Evolutionary conservation across 2,797 vertebrate genomes (phyloP).

Genomic region (Rachycentron canadum): DNA sequence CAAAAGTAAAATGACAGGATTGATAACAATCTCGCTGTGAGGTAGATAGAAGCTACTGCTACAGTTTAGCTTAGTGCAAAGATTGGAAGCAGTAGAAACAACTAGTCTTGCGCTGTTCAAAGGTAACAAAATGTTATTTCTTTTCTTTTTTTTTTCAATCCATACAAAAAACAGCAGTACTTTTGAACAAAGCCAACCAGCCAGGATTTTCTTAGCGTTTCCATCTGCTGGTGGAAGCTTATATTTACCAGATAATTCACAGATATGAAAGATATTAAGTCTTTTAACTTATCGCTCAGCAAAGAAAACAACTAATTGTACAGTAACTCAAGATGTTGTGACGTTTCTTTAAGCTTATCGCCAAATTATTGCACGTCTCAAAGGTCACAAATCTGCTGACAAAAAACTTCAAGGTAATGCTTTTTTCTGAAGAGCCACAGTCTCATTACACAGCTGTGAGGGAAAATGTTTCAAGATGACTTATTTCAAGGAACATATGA

Average conservation of each 20-base stretch:
- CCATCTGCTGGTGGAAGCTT: background rate
- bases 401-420: constrained; percentile 6
- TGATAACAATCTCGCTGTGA: no score
- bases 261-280: background rate
- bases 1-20: no score
- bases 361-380: background rate
- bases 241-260: background rate
- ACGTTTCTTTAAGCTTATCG: background rate
- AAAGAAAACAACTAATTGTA: background rate
- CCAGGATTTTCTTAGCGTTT: background rate
- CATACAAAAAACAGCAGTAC: no score
- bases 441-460: constrained; percentile 8
- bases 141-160: background rate
- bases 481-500: constrained; percentile 9
- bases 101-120: no score
- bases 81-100: no score
- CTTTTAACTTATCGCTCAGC: background rate
- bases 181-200: background rate
- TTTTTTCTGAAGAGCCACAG: background rate
- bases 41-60: no score
- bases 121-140: background rate
- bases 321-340: background rate
- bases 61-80: background rate
- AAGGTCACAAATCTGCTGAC: constrained; percentile 13
- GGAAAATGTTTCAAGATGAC: constrained; percentile 8